These are phyloP conservation scores for Syngnathus floridae DNA, from an alignment of 2,113 vertebrate genomes.

Conservation along the genomic window DNA sequence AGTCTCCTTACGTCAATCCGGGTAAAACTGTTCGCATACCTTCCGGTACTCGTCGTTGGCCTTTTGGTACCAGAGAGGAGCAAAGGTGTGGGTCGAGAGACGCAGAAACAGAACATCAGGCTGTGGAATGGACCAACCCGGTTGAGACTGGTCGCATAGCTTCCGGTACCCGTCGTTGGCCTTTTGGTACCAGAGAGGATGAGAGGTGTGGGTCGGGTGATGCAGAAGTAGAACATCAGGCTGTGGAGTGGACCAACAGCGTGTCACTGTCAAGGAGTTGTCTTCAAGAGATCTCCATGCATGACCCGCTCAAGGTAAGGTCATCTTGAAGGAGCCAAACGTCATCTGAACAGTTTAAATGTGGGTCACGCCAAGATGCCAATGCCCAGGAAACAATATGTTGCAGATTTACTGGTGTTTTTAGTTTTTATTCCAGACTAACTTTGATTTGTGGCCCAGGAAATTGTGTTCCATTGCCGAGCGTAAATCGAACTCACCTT, in stretches of 20 bases:
- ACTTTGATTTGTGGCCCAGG: not conserved
- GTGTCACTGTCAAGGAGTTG: conserved; percentile 53
- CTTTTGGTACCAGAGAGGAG: conserved; percentile 29
- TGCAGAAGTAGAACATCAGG: conserved; percentile 7
- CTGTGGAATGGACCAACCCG: not conserved
- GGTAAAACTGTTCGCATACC: conserved; percentile 27
- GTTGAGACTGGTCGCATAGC: conserved; percentile 27
- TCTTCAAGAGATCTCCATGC: conserved; percentile 53
- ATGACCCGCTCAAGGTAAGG: conserved; percentile 44
- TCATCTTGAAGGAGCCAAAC: not conserved
- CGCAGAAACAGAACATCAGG: conserved; percentile 8
- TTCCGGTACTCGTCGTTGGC: conserved; percentile 62
- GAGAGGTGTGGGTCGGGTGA: conserved; percentile 9
- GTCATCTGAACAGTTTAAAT: not conserved
- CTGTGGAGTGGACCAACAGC: conserved; percentile 23
- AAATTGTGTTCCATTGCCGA: conserved; percentile 1
- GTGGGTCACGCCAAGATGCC: not conserved
- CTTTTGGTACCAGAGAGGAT: conserved; percentile 29
- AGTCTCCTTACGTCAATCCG: conserved; percentile 7
- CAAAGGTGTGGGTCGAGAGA: conserved; percentile 8
- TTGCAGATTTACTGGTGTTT: not conserved
- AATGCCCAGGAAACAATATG: not conserved
- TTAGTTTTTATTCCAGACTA: not conserved
- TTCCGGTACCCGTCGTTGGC: conserved; percentile 62
- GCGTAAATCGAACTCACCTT: not conserved